A percentile compares a stretch with the other conserved stretches of the same genome.
These are phyloP conservation scores for Cecidostiba fungosa DNA, from an alignment of 2,888 invertebrate genomes.

Conservation along the genomic window DNA sequence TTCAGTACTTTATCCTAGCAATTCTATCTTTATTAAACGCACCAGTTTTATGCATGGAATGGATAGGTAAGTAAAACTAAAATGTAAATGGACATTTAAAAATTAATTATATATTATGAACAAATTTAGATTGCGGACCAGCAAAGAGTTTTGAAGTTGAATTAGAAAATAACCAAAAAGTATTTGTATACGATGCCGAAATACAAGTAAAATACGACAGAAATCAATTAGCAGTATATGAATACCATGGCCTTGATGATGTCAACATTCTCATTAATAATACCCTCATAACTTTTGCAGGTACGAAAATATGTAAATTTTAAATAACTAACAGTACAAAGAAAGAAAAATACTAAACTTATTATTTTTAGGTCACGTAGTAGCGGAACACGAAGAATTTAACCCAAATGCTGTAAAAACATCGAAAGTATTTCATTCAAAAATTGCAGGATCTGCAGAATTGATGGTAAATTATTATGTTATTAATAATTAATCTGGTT, in stretches of 20 bases:
- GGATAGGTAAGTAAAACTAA: constrained; percentile 38
- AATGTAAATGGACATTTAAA: neutral
- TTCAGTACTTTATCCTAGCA: constrained; percentile 16
- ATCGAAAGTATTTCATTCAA: constrained; percentile 21
- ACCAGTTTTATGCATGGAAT: constrained; percentile 30
- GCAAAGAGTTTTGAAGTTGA: constrained; percentile 34
- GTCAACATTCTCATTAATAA: constrained; percentile 65
- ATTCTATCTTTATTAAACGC: constrained; percentile 26
- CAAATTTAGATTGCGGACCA: constrained; percentile 37
- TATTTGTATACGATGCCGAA: constrained; percentile 35
- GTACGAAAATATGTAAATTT: constrained; percentile 42
- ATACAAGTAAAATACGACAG: constrained; percentile 47
- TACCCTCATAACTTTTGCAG: constrained; percentile 62
- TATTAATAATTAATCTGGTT: neutral
- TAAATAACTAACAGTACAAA: neutral
- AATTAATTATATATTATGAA: neutral
- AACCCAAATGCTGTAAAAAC: constrained; percentile 1
- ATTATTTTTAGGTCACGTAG: constrained; percentile 31
- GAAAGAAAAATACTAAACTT: neutral
- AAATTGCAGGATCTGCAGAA: constrained; percentile 47
- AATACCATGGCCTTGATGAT: constrained; percentile 53
- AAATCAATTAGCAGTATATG: constrained; percentile 46
- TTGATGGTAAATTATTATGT: constrained; percentile 27
- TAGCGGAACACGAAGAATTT: constrained; percentile 21
- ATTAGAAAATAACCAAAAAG: constrained; percentile 17